Evolutionary conservation across 2,797 vertebrate species (phyloP), one percentile per base, ranked within the genome.

Genomic region (Rachycentron canadum): DNA sequence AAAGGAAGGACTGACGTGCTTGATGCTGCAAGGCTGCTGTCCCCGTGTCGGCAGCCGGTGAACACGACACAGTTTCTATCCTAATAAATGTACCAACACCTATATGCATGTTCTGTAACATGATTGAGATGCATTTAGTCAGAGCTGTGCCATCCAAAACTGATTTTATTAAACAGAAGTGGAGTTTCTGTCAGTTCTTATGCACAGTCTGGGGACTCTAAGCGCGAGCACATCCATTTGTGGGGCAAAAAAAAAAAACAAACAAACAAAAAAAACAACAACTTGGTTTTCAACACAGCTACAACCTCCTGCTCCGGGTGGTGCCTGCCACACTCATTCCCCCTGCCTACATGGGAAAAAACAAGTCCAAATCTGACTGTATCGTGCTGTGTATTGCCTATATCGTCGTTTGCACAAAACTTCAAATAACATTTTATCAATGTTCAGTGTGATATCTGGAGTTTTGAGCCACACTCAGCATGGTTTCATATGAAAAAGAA

Each of bases 381-480:
- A 60, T 73, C 34, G 81, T 92, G 81, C 79, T 82, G 89, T 91
- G 86, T 93, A 62, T 84, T 64, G 65, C 86, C 68, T 85, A 61
- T 90, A 87, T 82, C 41, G 34, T 69, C 74, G 86, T 89, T 85
- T 65, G n/a, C 81, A 81, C 79, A 82, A 67, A 40, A 83, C 79
- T 64, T 76, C 34, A 75, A 60, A 72, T 78, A 82, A 34, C 53
- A 76, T 80, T 83, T 81, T 74, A 89, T 91, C 79, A 71, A 63
- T 90, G 87, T 92, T 88, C 21, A 60, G 56, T 86, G 88, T 89
- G 77, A 84, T 81, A 68, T 76, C 58, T 53, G 78, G 76, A 70
- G 69, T 81, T 85, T 59, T 78, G 75, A 87, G 83, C 69, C 83
- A 73, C 82, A 79, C 66, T 73, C 67, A 66, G 90, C 90, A 91